Conservation (phyloP, 2,113 vertebrate genomes). For the Urocolius indicus region DNA sequence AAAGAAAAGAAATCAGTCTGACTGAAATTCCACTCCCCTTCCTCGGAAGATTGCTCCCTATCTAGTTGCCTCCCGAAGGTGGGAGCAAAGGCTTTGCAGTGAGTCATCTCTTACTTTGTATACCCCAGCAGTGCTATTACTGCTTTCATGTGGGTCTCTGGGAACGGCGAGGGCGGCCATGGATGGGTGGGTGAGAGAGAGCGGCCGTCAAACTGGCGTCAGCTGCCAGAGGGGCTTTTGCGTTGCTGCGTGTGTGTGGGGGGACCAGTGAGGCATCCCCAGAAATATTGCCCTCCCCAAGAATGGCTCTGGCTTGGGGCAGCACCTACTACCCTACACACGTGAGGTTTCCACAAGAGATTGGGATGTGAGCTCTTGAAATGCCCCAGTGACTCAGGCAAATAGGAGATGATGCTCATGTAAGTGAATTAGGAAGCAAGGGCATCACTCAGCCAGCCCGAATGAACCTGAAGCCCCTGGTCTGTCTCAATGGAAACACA, state of each 20-base stretch:
- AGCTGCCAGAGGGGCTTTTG: neutral
- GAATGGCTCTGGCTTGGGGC: neutral
- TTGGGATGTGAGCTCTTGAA: neutral
- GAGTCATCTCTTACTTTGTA: slow-evolving; percentile 43
- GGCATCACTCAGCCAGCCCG: neutral
- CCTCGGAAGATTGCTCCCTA: slow-evolving; percentile 42
- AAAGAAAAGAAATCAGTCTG: neutral
- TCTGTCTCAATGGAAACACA: neutral
- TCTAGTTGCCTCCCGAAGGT: slow-evolving; percentile 42
- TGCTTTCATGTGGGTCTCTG: slow-evolving; percentile 34
- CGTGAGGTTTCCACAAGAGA: neutral
- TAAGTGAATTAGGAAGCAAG: neutral
- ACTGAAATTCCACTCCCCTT: slow-evolving; percentile 50
- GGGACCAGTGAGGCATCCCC: neutral
- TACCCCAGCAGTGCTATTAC: neutral
- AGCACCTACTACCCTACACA: rapidly evolving
- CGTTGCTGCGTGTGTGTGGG: neutral
- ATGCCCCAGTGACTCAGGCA: neutral
- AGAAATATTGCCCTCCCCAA: neutral
- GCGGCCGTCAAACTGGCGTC: neutral
- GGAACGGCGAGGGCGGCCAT: neutral
- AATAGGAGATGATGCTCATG: neutral
- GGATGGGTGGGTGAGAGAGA: neutral
- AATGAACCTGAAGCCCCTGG: neutral
- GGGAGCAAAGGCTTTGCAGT: slow-evolving; percentile 54